Evolutionary conservation across 2,797 vertebrate genomes (phyloP).

Genomic region (Characodon lateralis): DNA sequence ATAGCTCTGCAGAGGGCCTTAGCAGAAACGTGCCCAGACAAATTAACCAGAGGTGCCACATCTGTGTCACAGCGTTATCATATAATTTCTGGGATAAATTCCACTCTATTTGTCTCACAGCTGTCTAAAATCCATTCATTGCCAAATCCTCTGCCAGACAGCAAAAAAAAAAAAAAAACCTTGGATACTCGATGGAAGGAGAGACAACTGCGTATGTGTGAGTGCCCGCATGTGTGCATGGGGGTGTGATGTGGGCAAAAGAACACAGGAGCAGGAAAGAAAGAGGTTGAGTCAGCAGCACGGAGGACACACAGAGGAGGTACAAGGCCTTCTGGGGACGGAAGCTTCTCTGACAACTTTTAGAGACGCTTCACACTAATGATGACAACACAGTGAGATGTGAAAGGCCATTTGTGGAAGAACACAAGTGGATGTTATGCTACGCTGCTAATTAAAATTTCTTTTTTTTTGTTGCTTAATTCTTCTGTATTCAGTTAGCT

Average conservation of each 20-base stretch:
- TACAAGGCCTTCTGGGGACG: constrained; percentile 37
- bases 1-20: constrained; percentile 28
- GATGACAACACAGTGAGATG: constrained; percentile 19
- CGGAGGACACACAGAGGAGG: constrained; percentile 27
- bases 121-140: constrained; percentile 52
- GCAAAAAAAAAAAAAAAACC: constrained; percentile 23
- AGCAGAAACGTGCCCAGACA: constrained; percentile 32
- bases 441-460: not conserved
- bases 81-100: constrained; percentile 58
- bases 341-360: constrained; percentile 36
- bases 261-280: constrained; percentile 24
- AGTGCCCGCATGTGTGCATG: not conserved
- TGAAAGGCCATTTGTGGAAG: not conserved
- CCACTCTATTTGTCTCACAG: constrained; percentile 63
- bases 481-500: not conserved
- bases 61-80: constrained; percentile 44
- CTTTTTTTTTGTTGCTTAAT: not conserved
- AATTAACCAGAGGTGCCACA: constrained; percentile 46
- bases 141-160: constrained; percentile 58
- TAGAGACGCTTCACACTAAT: constrained; percentile 38
- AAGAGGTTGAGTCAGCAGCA: constrained; percentile 43
- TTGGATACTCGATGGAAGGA: constrained; percentile 29
- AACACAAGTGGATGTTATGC: not conserved
- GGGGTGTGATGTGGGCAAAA: constrained; percentile 6
- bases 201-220: not conserved